These are phyloP conservation scores for Hermaeophaga mercurialis DNA, from an alignment of 2,888 invertebrate genomes.

Conservation along the genomic window DNA sequence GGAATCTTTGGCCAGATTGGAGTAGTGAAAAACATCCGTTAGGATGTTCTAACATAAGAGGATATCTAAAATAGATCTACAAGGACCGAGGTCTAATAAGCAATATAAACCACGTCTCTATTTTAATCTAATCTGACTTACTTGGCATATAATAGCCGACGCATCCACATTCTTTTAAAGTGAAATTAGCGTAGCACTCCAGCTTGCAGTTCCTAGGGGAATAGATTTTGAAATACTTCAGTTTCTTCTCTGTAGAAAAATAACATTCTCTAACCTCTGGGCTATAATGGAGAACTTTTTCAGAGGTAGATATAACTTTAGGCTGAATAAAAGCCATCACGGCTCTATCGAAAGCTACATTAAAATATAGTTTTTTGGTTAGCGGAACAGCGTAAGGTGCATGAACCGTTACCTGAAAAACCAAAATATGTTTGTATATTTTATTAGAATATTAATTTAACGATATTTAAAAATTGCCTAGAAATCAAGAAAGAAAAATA, in stretches of 20 bases:
- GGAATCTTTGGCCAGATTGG: too few species aligned
- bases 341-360: slow-evolving; percentile 69
- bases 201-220: slow-evolving; percentile 73
- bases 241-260: slow-evolving; percentile 67
- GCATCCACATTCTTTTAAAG: slow-evolving; percentile 55
- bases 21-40: too few species aligned
- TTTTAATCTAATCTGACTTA: too few species aligned
- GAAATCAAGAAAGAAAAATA: too few species aligned
- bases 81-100: too few species aligned
- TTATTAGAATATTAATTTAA: too few species aligned
- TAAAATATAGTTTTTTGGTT: slow-evolving; percentile 69
- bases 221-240: slow-evolving; percentile 69
- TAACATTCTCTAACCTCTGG: slow-evolving; percentile 69
- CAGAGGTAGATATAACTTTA: slow-evolving; percentile 72
- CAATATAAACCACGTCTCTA: too few species aligned
- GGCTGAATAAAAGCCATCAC: slow-evolving; percentile 71
- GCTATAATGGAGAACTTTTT: slow-evolving; percentile 65
- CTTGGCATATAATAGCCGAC: slow-evolving; percentile 69
- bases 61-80: too few species aligned
- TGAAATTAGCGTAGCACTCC: slow-evolving; percentile 72
- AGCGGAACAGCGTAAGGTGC: slow-evolving; percentile 69
- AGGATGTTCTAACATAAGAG: too few species aligned
- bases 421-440: too few species aligned
- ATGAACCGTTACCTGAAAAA: slow-evolving; percentile 55
- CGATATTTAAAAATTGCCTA: too few species aligned